These are phyloP conservation scores for Mactra quadrangularis DNA, from an alignment of 1,140 invertebrate species.

Conservation along the genomic window DNA sequence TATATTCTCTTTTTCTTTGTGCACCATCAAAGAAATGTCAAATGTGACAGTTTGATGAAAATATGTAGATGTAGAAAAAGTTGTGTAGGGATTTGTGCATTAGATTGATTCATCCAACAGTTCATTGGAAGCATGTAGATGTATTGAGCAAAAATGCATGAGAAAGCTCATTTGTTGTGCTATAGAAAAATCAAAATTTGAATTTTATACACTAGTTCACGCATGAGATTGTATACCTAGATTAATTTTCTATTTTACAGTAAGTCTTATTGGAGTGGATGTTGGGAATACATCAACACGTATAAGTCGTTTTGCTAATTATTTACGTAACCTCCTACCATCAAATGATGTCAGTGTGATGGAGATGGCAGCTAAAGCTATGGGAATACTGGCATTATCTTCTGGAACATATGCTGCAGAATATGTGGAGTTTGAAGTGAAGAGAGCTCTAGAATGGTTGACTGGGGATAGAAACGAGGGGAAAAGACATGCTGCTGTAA, in stretches of 20 bases:
- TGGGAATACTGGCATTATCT: conserved; percentile 94
- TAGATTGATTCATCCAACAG: too few species aligned
- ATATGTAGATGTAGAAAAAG: too few species aligned
- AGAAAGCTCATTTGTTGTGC: too few species aligned
- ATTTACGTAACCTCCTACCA: conserved; percentile 94
- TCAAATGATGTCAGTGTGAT: conserved; percentile 96
- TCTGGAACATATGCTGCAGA: conserved; percentile 97
- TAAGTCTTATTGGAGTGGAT: conserved; percentile 95
- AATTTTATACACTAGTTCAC: too few species aligned
- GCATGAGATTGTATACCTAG: too few species aligned
- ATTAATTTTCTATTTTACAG: conserved; percentile 83
- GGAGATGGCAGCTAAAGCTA: conserved; percentile 97
- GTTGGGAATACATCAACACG: conserved; percentile 95
- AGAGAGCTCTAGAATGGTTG: conserved; percentile 96
- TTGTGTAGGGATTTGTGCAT: too few species aligned
- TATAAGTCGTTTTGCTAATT: conserved; percentile 96
- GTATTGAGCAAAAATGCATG: too few species aligned
- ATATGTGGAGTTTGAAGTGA: conserved; percentile 98
- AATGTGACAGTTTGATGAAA: too few species aligned
- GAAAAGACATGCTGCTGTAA: conserved; percentile 94
- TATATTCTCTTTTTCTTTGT: too few species aligned
- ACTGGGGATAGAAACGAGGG: conserved; percentile 93
- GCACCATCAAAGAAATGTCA: too few species aligned
- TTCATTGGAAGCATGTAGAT: too few species aligned
- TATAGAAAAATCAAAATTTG: too few species aligned